A percentile compares a stretch with the other conserved stretches of the same genome.
Evolutionary conservation across 2,113 vertebrate species (phyloP).

Genomic region (Stigmatopora argus): DNA sequence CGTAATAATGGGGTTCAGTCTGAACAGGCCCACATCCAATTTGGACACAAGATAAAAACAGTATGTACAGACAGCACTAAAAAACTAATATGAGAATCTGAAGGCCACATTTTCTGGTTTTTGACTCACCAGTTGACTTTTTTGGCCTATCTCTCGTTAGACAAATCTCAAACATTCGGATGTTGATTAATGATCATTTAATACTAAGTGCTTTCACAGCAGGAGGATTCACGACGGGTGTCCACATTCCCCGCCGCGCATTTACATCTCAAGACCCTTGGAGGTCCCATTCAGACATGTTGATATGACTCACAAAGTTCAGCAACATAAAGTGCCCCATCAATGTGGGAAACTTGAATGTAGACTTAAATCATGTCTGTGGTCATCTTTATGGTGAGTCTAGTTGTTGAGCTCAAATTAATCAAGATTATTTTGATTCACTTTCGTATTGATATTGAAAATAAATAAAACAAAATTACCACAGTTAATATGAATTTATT

Average conservation of each 20-base stretch:
- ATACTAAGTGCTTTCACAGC: not conserved
- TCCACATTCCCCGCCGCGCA: not conserved
- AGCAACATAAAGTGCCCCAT: slow-evolving; percentile 18
- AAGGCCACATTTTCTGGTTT: not conserved
- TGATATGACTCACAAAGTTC: slow-evolving; percentile 49
- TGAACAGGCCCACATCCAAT: too few relatives aligned
- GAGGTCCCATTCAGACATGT: slow-evolving; percentile 42
- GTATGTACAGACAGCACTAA: too few relatives aligned
- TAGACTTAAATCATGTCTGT: not conserved
- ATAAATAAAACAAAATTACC: too few relatives aligned
- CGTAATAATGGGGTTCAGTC: too few relatives aligned
- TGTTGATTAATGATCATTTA: not conserved
- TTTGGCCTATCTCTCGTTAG: not conserved
- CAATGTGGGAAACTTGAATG: slow-evolving; percentile 9
- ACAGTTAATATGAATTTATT: too few relatives aligned
- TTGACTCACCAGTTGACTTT: not conserved
- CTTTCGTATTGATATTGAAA: not conserved
- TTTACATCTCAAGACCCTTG: slow-evolving; percentile 19
- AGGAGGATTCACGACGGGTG: not conserved
- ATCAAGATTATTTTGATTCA: not conserved
- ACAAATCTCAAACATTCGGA: too few relatives aligned
- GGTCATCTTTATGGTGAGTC: not conserved
- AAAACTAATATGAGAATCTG: too few relatives aligned
- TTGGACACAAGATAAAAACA: too few relatives aligned
- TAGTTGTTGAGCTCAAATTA: not conserved